phyloP scores from a whole-genome alignment of 2,113 vertebrate genomes.

The Gymnorhina tibicen region DNA sequence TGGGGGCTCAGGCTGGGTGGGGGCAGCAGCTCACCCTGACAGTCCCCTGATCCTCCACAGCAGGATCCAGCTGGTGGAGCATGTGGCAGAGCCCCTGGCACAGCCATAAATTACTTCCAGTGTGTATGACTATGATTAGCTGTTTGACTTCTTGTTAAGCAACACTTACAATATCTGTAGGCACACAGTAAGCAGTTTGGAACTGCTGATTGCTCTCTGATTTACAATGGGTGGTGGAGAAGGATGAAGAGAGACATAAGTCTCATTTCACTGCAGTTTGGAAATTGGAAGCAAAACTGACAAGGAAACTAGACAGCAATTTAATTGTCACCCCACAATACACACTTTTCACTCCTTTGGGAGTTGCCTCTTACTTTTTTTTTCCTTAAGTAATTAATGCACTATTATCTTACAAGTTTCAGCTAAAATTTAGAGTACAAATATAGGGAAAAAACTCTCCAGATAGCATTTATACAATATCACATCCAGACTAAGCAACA shows the following conservation, averaged over 20 bases:
- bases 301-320: background rate
- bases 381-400: background rate
- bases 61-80: background rate
- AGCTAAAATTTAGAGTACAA: background rate
- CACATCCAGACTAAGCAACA: background rate
- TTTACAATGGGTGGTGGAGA: background rate
- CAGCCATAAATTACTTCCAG: background rate
- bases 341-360: background rate
- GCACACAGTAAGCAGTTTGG: background rate
- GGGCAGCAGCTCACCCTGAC: background rate
- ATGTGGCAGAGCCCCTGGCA: background rate
- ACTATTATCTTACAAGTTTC: background rate
- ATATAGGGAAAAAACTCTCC: background rate
- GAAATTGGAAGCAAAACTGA: background rate
- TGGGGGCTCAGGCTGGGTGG: background rate
- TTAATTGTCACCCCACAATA: background rate
- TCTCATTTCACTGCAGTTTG: background rate
- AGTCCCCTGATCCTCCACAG: background rate
- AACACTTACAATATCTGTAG: conserved; percentile 32
- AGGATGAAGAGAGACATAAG: background rate
- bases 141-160: conserved; percentile 47
- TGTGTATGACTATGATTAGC: background rate
- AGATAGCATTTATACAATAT: background rate
- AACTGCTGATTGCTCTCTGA: conserved; percentile 8
- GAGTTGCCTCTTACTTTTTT: background rate